Evolutionary conservation across 1,140 invertebrate species (phyloP).

Genomic region (Frieseomelitta varia): DNA sequence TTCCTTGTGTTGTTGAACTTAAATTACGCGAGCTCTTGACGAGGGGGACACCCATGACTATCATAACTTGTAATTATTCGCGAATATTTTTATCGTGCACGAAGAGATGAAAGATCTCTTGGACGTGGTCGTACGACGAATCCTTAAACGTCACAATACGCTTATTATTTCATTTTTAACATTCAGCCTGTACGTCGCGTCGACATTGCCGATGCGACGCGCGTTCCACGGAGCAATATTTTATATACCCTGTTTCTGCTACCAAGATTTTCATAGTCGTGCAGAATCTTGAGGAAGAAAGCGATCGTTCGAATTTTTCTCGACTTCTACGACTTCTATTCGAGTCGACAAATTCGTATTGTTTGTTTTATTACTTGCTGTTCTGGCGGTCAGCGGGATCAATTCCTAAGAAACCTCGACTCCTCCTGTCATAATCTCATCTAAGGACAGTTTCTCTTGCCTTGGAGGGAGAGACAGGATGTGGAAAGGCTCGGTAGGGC

Average conservation of each 20-base stretch:
- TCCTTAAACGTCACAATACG: not conserved
- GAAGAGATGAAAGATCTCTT: not conserved
- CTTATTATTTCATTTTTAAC: conserved; percentile 34
- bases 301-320: not conserved
- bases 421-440: too few species aligned
- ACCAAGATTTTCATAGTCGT: not conserved
- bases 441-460: too few species aligned
- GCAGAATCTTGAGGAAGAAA: not conserved
- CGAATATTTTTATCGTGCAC: not conserved
- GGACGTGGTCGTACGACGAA: not conserved
- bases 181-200: conserved; percentile 19
- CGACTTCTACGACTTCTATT: not conserved
- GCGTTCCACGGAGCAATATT: not conserved
- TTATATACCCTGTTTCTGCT: not conserved
- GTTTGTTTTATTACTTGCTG: not conserved
- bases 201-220: conserved; percentile 20
- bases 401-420: too few species aligned
- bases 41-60: not conserved
- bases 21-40: conserved; percentile 28
- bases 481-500: too few species aligned
- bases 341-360: not conserved
- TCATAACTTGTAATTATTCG: conserved; percentile 20
- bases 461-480: too few species aligned
- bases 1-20: conserved; percentile 26
- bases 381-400: too few species aligned